phyloP scores from a whole-genome alignment of 2,888 invertebrate species.

The Yponomeuta cagnagella region DNA sequence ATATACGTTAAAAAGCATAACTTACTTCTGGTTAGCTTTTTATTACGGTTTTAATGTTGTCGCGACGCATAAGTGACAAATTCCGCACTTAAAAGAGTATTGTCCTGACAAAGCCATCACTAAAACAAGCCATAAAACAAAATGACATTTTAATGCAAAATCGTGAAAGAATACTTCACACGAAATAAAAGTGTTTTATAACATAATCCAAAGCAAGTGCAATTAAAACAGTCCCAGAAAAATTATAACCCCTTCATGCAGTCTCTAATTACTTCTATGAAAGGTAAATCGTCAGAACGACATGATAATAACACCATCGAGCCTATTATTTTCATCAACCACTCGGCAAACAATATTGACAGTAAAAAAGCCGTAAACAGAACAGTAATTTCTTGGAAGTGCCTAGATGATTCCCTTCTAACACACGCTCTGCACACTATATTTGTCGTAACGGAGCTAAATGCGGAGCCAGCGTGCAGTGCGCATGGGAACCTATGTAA shows the following conservation, averaged over 20 bases:
- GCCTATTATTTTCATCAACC: constrained; percentile 30
- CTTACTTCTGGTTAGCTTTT: background rate
- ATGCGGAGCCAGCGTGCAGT: constrained; percentile 41
- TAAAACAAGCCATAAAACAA: constrained; percentile 6
- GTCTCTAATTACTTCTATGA: background rate
- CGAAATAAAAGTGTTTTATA: constrained; percentile 5
- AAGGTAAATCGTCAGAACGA: constrained; percentile 4
- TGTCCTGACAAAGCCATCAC: background rate
- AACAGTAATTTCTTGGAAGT: constrained; percentile 58
- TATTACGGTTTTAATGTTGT: background rate
- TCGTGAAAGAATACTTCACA: constrained; percentile 3
- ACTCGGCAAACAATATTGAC: constrained; percentile 33
- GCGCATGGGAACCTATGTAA: constrained; percentile 51
- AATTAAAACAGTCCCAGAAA: background rate
- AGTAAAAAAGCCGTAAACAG: constrained; percentile 46
- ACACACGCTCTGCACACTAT: constrained; percentile 44
- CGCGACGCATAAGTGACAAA: background rate
- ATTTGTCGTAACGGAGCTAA: constrained; percentile 63
- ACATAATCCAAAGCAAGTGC: background rate
- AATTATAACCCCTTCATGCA: background rate
- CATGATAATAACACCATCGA: constrained; percentile 14
- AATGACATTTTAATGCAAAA: constrained; percentile 8
- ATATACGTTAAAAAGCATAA: no score
- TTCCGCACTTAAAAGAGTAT: constrained; percentile 1
- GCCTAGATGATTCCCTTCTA: constrained; percentile 47